Evolutionary conservation across 1,140 invertebrate species (phyloP).

Genomic region (Cheumatopsyche charites): DNA sequence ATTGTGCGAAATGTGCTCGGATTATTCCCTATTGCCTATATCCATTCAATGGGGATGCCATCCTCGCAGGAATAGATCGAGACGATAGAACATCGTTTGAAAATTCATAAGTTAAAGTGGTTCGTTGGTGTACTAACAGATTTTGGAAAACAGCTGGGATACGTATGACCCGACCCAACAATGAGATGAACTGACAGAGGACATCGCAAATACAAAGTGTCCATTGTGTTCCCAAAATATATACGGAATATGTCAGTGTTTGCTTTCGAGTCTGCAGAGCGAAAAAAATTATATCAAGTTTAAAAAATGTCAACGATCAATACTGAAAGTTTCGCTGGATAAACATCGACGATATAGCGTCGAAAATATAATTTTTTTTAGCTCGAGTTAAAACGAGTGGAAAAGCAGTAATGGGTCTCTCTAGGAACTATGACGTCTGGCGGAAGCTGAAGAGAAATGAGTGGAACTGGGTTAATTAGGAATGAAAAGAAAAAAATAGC

Average conservation of each 20-base stretch:
- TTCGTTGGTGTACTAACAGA: too few relatives aligned
- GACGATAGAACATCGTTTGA: not conserved
- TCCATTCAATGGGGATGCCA: not conserved
- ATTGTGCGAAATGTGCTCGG: not conserved
- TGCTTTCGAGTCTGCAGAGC: not conserved
- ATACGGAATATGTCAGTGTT: not conserved
- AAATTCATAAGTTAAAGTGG: not conserved
- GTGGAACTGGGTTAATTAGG: conserved; percentile 27
- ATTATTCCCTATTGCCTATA: conserved; percentile 1
- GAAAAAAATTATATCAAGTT: not conserved
- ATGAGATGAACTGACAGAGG: not conserved
- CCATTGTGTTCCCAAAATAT: not conserved
- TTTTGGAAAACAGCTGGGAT: conserved; percentile 8
- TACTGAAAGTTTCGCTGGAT: too few relatives aligned
- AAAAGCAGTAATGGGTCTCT: conserved; percentile 16
- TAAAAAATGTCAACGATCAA: too few relatives aligned
- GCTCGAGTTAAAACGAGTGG: not conserved
- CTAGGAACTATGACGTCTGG: not conserved
- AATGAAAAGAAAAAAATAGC: not conserved
- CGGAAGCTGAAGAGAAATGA: conserved; percentile 19
- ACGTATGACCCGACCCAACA: not conserved
- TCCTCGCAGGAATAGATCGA: too few relatives aligned
- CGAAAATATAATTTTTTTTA: too few relatives aligned
- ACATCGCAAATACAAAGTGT: conserved; percentile 8
- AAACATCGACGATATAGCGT: too few relatives aligned